Evolutionary conservation across 2,888 invertebrate genomes (phyloP), one percentile per base, ranked within the genome.

Genomic region (Pseudeuparius sepicola): DNA sequence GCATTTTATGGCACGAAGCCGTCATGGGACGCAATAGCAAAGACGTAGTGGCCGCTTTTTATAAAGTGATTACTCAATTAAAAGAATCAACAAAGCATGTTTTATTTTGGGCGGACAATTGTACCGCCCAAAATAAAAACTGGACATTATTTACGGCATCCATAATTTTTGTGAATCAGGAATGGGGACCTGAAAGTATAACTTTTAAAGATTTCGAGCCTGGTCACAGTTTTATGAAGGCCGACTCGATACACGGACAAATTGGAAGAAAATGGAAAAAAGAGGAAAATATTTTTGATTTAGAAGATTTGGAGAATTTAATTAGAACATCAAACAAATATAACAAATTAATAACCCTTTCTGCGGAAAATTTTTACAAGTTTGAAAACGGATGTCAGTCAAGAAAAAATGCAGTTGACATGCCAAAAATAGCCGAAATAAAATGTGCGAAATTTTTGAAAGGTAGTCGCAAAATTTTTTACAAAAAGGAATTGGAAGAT

Each of bases 161-260:
- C 29, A 31, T 23, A 14, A 41, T 28, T 18, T 36, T 41, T 17
- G 30, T 36, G 3, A 36, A 36, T 30, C 13, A 13, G n/a, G 13
- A 14, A 13, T 36, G 36, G 36, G 31, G 17, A 3, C 31, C 36
- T 2, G 24, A 36, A 24, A 31, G 12, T 4, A 41, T 43, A 11
- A 45, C 41, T 5, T 30, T 41, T 9, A 41, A 43, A 24, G 40
- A 41, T 27, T 43, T 43, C 28, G 39, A 45, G 24, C 36, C 41
- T 17, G 39, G 43, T 1, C 41, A 44, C 13, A 30, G 16, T 12
- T 41, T 37, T 12, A 45, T 43, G 41, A 39, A 41, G 28, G 41
- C 41, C n/a, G 41, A 43, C 14, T 20, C 35, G 10, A 18, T 45
- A 14, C 41, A 43, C 29, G 40, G 40, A 4, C 31, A 34, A 17